Conservation (phyloP, 2,888 invertebrate genomes). For the Rhingia campestris region DNA sequence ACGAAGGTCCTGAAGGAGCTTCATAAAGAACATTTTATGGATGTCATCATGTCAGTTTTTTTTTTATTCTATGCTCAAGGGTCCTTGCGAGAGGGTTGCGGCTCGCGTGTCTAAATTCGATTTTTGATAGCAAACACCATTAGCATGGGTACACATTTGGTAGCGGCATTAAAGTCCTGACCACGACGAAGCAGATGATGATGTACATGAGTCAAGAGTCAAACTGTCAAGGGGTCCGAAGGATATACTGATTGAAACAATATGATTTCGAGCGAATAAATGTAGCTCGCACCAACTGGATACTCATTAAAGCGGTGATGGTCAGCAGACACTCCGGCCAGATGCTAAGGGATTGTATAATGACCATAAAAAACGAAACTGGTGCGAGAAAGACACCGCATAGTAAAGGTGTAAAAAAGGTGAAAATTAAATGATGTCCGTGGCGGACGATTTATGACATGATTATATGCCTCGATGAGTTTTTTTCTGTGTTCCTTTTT, state of each 20-base stretch:
- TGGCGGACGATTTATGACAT: constrained; percentile 73
- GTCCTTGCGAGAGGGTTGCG: constrained; percentile 51
- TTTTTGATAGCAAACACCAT: constrained; percentile 73
- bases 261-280: constrained; percentile 31
- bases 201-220: constrained; percentile 64
- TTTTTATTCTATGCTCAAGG: constrained; percentile 9
- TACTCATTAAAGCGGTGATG: constrained; percentile 50
- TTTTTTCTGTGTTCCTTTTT: constrained; percentile 21
- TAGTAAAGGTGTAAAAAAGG: constrained; percentile 71
- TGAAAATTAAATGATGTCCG: constrained; percentile 72
- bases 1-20: constrained; percentile 73
- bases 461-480: constrained; percentile 68
- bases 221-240: constrained; percentile 56
- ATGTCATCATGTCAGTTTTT: constrained; percentile 73
- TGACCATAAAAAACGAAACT: constrained; percentile 55
- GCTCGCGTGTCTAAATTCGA: constrained; percentile 68
- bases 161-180: constrained; percentile 9
- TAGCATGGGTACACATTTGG: constrained; percentile 26
- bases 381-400: constrained; percentile 27
- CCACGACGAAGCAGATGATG: constrained; percentile 58
- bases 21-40: constrained; percentile 69
- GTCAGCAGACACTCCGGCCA: constrained; percentile 40
- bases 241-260: constrained; percentile 60
- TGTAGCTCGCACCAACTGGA: constrained; percentile 45
- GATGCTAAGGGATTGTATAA: constrained; percentile 45